These are phyloP conservation scores for Diploscapter pachys DNA, from an alignment of 1,140 invertebrate species.

Conservation along the genomic window DNA sequence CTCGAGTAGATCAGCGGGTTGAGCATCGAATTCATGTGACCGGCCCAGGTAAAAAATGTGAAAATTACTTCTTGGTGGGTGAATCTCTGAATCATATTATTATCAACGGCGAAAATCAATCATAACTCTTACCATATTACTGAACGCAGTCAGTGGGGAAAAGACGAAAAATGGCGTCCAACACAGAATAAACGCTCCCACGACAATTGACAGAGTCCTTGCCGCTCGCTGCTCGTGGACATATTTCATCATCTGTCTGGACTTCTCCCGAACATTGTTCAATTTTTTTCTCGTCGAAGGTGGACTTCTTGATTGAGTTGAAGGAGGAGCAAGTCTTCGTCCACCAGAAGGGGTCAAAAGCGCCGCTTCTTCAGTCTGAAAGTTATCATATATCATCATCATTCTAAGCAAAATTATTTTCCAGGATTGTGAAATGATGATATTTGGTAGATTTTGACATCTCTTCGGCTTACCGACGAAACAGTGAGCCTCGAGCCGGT, in stretches of 20 bases:
- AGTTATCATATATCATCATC: not conserved
- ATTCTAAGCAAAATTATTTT: too few species aligned
- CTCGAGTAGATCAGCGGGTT: constrained; percentile 58
- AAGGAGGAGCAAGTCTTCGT: too few species aligned
- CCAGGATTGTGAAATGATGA: too few species aligned
- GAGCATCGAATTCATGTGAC: constrained; percentile 89
- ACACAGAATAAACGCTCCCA: constrained; percentile 93
- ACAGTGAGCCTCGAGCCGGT: too few species aligned
- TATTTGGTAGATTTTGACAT: too few species aligned
- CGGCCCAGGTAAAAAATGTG: constrained; percentile 92
- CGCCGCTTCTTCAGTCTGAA: constrained; percentile 11
- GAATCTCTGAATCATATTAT: constrained; percentile 59
- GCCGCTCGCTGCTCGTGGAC: constrained; percentile 67
- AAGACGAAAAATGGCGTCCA: constrained; percentile 97
- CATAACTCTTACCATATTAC: constrained; percentile 59
- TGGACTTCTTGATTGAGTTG: constrained; percentile 16
- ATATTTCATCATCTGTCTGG: constrained; percentile 58
- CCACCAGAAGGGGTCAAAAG: not conserved
- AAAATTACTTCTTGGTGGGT: constrained; percentile 73
- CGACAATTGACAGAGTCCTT: constrained; percentile 82
- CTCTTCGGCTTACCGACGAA: too few species aligned
- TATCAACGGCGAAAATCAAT: not conserved
- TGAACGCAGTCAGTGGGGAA: constrained; percentile 82
- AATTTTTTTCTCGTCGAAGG: constrained; percentile 9
- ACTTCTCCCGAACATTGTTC: constrained; percentile 52